Base-by-base conservation (phyloP, 2,797 vertebrate genomes). In the Scarus forsteni region DNA sequence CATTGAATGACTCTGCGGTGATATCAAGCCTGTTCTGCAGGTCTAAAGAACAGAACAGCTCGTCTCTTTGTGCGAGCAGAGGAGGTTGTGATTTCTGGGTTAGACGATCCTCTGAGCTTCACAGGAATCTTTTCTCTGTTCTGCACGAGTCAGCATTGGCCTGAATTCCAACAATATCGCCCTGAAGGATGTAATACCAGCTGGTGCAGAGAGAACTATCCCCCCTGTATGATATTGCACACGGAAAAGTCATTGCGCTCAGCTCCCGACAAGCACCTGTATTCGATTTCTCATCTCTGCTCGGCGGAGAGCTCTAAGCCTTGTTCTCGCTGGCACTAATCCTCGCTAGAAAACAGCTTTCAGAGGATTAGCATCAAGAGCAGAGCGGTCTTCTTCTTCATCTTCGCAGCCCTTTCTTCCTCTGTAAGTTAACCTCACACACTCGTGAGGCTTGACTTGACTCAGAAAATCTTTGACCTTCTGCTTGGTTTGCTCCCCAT, bases 321-420 rank as follows among this genome's bases (percentile, higher is more conserved):
- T 87, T 91, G 91, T 92, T 92, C 90, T 89, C 85, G 75, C 85
- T 82, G 84, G 79, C 86, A 80, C 88, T 93, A 94, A 94, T 94
- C 94, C 94, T 85, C 65, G 66, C 87, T 81, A 90, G 88, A 92
- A 93, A 92, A 92, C 91, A 92, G 87, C 90, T 93, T 92, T 90
- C 85, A 85, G 87, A 87, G 92, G 93, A 94, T 93, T 94, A 94
- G 86, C 88, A 93, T 92, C 88, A 81, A 79, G 87, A 88, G 75
- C 71, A 81, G 84, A 81, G 86, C 80, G 62, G 64, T 13, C 66
- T 49, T 43, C 66, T 35, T 39, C 60, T 43, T 50, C 66, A 39
- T 36, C 70, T 75, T 27, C 27, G 14, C 43, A 42, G 50, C 60
- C 35, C 10, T 34, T 69, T 69, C 68, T 61, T 54, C 64, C 55